Conservation (phyloP, 2,888 invertebrate genomes). For the Orthosia incerta region DNA sequence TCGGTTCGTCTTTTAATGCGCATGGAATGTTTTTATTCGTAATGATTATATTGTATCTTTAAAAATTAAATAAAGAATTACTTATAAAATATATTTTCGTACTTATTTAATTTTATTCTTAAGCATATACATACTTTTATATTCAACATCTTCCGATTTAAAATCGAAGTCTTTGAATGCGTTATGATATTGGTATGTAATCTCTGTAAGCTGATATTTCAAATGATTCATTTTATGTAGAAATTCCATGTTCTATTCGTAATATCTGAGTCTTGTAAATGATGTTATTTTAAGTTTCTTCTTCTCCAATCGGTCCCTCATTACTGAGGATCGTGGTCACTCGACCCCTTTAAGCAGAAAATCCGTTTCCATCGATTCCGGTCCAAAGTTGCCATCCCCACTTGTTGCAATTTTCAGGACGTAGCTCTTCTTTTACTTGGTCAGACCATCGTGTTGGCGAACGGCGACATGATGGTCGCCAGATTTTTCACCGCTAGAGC, state of each 20-base stretch:
- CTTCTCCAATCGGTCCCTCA: no score
- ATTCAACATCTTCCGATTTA: not conserved
- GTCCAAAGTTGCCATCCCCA: no score
- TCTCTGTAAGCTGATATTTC: constrained; percentile 51
- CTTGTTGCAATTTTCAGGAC: no score
- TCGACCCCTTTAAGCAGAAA: no score
- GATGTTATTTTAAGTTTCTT: constrained; percentile 51
- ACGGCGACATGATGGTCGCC: no score
- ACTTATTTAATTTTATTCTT: not conserved
- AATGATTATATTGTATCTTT: constrained; percentile 36
- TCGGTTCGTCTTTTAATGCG: constrained; percentile 9
- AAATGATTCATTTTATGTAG: constrained; percentile 51
- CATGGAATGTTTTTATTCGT: constrained; percentile 55
- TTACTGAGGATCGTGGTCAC: no score
- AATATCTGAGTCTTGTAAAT: constrained; percentile 19
- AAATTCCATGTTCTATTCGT: constrained; percentile 39
- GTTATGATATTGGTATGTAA: constrained; percentile 57
- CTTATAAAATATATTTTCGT: not conserved
- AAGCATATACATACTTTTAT: not conserved
- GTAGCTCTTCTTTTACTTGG: no score
- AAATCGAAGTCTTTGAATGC: constrained; percentile 46
- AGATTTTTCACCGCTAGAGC: no score
- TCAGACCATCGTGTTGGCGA: no score
- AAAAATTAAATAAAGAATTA: constrained; percentile 52
- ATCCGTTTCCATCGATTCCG: no score